phyloP scores from a whole-genome alignment of 2,797 vertebrate genomes.

The Lates japonicus region DNA sequence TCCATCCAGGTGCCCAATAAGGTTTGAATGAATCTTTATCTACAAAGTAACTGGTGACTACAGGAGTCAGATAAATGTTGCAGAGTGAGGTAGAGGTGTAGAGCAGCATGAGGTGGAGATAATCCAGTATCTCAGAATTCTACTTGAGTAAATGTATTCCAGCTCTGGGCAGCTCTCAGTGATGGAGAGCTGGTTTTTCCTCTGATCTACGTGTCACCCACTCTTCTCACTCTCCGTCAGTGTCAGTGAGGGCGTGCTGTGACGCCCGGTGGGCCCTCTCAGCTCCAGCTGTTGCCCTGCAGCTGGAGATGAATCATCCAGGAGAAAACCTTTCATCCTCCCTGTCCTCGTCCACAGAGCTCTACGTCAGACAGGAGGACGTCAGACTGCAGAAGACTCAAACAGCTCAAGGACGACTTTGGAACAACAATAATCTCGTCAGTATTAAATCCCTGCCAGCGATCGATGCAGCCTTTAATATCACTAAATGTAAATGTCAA shows the following conservation, averaged over 20 bases:
- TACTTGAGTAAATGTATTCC: not conserved
- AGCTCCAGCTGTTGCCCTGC: not conserved
- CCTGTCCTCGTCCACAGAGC: too few relatives aligned
- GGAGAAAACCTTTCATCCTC: constrained; percentile 4
- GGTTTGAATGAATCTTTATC: too few relatives aligned
- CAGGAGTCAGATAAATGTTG: too few relatives aligned
- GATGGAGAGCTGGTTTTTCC: not conserved
- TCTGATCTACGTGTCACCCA: not conserved
- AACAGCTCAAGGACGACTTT: not conserved
- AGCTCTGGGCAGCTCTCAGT: not conserved
- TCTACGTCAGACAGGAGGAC: not conserved
- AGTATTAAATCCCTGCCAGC: not conserved
- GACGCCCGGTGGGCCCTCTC: not conserved
- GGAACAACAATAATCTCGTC: not conserved
- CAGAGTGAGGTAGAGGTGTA: too few relatives aligned
- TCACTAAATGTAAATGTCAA: not conserved
- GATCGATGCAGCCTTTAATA: not conserved
- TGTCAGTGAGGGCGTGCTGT: not conserved
- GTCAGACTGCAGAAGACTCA: not conserved
- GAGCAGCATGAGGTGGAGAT: too few relatives aligned
- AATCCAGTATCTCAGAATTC: not conserved
- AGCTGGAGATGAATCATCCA: not conserved
- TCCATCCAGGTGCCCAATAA: too few relatives aligned
- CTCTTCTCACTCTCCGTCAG: not conserved
- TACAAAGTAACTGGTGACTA: too few relatives aligned